Evolutionary conservation across 2,888 invertebrate species (phyloP).

Genomic region (Leucophora obtusa): DNA sequence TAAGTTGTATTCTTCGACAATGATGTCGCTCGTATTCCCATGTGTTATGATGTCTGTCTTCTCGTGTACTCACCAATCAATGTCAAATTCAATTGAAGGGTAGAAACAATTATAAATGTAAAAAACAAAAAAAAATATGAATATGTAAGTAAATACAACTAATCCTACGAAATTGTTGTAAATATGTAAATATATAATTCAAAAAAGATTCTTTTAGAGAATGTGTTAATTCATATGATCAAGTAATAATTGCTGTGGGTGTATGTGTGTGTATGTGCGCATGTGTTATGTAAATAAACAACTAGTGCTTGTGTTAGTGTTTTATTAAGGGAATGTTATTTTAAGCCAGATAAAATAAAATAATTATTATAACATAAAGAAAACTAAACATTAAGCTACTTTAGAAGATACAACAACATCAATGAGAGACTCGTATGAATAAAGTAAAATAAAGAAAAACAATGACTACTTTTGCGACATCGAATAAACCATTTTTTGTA

Average conservation of each 20-base stretch:
- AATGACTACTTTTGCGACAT: conserved; percentile 48
- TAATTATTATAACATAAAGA: conserved; percentile 26
- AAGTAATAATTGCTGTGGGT: not conserved
- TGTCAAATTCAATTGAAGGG: conserved; percentile 5
- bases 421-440: conserved; percentile 20
- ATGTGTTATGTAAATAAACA: not conserved
- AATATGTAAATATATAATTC: not conserved
- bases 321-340: conserved; percentile 4
- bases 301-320: not conserved
- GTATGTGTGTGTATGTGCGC: not conserved
- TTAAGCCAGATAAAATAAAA: conserved; percentile 20
- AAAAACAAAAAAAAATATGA: not conserved
- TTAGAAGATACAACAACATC: conserved; percentile 44
- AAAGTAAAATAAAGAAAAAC: conserved; percentile 28
- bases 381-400: conserved; percentile 49
- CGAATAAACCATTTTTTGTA: conserved; percentile 39
- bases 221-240: not conserved
- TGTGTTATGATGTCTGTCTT: conserved; percentile 43
- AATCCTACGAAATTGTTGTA: not conserved
- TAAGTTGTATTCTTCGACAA: no score
- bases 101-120: not conserved
- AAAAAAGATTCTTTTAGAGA: not conserved
- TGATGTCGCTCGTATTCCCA: not conserved
- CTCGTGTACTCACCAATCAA: conserved; percentile 54
- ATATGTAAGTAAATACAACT: not conserved